Percentiles rank a stretch among this genome's conserved stretches.
Conservation (phyloP, 2,113 vertebrate genomes). For the Stegastes partitus region DNA sequence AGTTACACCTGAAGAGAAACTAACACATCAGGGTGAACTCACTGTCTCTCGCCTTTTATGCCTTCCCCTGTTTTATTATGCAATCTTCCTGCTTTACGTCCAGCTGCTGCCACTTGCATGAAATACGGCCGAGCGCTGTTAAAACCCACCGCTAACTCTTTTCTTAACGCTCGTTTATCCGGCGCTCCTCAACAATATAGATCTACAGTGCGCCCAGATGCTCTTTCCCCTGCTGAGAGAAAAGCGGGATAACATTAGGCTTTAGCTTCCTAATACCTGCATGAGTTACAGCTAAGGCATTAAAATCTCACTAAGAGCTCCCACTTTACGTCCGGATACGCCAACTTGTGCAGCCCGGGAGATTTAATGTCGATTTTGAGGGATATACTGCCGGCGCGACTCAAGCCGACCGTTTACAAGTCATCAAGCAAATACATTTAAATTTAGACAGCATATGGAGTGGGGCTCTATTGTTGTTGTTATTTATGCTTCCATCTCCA, state of each 20-base stretch:
- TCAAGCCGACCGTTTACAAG: conserved; percentile 49
- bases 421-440: conserved; percentile 57
- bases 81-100: conserved; percentile 56
- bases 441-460: conserved; percentile 50
- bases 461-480: conserved; percentile 35
- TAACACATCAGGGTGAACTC: not conserved
- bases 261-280: conserved; percentile 16
- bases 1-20: conserved; percentile 30
- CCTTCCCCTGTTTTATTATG: conserved; percentile 56
- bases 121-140: conserved; percentile 37
- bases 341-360: conserved; percentile 4
- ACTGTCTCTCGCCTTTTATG: conserved; percentile 22
- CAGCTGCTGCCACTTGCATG: conserved; percentile 35
- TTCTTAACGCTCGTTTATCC: conserved; percentile 41
- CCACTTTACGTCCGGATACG: not conserved
- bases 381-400: conserved; percentile 36
- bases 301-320: conserved; percentile 17
- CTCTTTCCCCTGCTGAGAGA: not conserved
- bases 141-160: conserved; percentile 47
- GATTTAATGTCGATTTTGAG: conserved; percentile 39
- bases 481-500: conserved; percentile 57
- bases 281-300: conserved; percentile 40
- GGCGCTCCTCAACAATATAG: not conserved
- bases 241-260: conserved; percentile 21
- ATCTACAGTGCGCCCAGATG: not conserved